Evolutionary conservation across 2,113 vertebrate genomes (phyloP).

Genomic region (Capreolus pygargus): DNA sequence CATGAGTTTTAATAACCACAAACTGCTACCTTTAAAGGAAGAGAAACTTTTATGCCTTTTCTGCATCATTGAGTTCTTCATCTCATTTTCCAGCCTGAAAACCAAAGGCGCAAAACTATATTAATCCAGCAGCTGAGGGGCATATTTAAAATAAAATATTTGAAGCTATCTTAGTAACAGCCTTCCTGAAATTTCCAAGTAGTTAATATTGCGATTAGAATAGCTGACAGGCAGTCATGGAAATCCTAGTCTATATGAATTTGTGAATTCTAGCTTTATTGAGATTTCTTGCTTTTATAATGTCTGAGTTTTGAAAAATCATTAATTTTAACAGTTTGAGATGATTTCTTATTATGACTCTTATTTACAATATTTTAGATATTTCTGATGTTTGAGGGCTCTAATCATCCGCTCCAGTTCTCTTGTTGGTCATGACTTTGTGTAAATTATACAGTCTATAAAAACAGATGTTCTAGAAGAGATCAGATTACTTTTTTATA

Average conservation of each 20-base stretch:
- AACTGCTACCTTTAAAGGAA: not conserved
- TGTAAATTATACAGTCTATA: not conserved
- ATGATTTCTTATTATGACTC: not conserved
- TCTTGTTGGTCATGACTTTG: not conserved
- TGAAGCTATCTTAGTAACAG: not conserved
- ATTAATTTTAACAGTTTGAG: not conserved
- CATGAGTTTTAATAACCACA: not conserved
- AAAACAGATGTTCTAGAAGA: not conserved
- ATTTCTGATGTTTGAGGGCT: not conserved
- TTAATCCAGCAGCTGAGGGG: not conserved
- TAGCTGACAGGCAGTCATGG: not conserved
- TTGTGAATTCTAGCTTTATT: not conserved
- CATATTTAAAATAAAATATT: slow-evolving; percentile 32
- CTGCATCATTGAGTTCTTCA: not conserved
- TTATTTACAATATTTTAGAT: not conserved
- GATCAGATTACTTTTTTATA: not conserved
- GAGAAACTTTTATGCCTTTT: not conserved
- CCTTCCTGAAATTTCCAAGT: not conserved
- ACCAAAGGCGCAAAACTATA: not conserved
- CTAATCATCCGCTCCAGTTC: not conserved
- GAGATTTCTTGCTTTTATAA: not conserved
- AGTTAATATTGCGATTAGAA: not conserved
- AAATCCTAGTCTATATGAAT: not conserved
- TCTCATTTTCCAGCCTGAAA: slow-evolving; percentile 45
- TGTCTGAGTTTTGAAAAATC: not conserved